A percentile compares a stretch with the other conserved stretches of the same genome.
Evolutionary conservation across 2,113 vertebrate genomes (phyloP).

Genomic region (Sorex fumeus): DNA sequence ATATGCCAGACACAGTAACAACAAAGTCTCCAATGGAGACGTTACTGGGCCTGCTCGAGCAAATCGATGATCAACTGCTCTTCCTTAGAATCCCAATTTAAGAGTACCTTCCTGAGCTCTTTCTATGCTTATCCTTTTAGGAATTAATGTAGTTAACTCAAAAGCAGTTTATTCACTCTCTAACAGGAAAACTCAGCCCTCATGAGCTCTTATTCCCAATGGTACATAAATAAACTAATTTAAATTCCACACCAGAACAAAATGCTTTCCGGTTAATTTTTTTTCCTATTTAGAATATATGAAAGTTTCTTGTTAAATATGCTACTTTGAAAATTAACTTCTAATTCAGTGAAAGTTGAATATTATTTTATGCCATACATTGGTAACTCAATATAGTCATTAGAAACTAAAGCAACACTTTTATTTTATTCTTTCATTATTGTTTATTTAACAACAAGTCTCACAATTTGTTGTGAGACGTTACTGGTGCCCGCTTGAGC

Average conservation of each 20-base stretch:
- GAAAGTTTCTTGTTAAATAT: background rate
- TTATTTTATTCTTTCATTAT: background rate
- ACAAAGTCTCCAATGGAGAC: too few species aligned
- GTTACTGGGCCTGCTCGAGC: too few species aligned
- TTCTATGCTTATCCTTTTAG: background rate
- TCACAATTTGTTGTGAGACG: too few species aligned
- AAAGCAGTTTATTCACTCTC: background rate
- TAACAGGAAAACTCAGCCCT: background rate
- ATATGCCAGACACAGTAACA: too few species aligned
- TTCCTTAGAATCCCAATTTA: conserved; percentile 19
- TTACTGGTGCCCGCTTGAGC: too few species aligned
- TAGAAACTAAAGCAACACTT: too few species aligned
- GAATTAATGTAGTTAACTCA: background rate
- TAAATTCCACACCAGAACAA: conserved; percentile 9
- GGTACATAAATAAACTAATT: background rate
- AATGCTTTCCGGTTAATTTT: background rate
- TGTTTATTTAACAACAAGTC: background rate
- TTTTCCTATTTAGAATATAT: background rate
- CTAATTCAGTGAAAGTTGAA: conserved; percentile 29
- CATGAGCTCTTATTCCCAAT: background rate
- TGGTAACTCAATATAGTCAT: background rate
- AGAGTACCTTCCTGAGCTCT: background rate
- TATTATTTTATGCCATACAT: background rate
- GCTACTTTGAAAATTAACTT: conserved; percentile 34
- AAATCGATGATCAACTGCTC: too few species aligned